Evolutionary conservation across 1,140 invertebrate species (phyloP), one percentile per base, ranked within the genome.

Genomic region (Monomorium pharaonis): DNA sequence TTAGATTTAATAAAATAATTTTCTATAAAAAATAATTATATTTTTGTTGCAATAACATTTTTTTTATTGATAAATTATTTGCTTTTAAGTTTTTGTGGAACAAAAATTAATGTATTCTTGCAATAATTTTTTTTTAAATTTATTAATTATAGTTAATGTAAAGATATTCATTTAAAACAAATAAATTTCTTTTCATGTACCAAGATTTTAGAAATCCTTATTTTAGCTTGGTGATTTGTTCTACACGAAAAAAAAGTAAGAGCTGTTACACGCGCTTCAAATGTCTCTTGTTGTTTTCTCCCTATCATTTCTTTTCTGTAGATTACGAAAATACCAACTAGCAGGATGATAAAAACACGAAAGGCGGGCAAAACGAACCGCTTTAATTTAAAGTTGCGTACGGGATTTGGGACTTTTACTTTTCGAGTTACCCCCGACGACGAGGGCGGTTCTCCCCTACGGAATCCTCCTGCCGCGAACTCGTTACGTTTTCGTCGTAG

Each of bases 351-450:
- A 85, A 75, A 54, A 84, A 88, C 74, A 69, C 67, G 84, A 76
- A 86, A 86, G 56, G 86, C 56, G 85, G 62, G 56, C 74, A 80
- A 89, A 88, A 87, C 69, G 75, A 88, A 91, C 89, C 90, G 85
- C 80, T 87, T 92, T 91, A 92, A 92, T 92, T 92, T 92, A 92
- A 92, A 92, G 78, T 92, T 91, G 88, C 91, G 88, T 85, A 72
- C 81, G 51, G 89, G 91, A 91, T 91, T 91, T 88, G 84, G 77
- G 85, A 89, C 81, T 91, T 91, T 86, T 89, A 90, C 86, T 88
- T 89, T 88, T 85, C 14, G 69, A 88, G 89, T 89, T 86, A 89
- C 74, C 37, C 83, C 44, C 56, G 30, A 33, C n/a, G 72, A 47
- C 37, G 49, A 81, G 65, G 80, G 51, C 49, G 33, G 69, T 72